Conservation (phyloP, 2,113 vertebrate species). For the Glareola pratincola region DNA sequence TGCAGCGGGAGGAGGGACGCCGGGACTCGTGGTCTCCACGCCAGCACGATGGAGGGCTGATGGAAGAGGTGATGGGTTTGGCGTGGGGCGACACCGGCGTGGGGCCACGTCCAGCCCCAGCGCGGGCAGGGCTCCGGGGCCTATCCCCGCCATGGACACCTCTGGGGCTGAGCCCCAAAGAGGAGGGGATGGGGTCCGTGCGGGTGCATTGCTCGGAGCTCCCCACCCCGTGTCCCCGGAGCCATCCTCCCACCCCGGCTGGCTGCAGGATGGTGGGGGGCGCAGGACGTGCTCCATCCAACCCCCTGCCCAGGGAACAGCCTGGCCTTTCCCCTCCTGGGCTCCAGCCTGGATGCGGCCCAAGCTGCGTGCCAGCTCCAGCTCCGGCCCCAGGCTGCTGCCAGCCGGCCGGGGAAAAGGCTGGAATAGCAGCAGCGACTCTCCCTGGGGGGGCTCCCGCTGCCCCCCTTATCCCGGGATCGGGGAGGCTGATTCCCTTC, state of each 20-base stretch:
- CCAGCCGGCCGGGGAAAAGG: not conserved
- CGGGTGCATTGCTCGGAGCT: accelerated
- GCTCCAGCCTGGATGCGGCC: not conserved
- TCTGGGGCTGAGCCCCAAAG: not conserved
- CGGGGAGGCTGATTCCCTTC: not conserved
- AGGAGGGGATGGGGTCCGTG: not conserved
- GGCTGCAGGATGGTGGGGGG: not conserved
- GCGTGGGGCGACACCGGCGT: accelerated
- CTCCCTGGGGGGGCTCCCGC: not conserved
- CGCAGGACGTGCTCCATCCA: not conserved
- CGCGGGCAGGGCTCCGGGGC: accelerated
- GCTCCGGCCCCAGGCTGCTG: not conserved
- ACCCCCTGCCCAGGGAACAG: not conserved
- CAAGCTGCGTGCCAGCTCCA: not conserved
- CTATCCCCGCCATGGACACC: not conserved
- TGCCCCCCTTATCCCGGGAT: not conserved
- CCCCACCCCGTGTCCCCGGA: accelerated
- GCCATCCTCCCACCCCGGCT: accelerated
- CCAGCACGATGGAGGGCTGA: accelerated
- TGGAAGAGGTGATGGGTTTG: not conserved
- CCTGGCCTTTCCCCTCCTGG: not conserved
- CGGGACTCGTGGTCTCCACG: accelerated
- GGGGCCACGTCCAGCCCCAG: not conserved
- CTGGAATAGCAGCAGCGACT: not conserved
- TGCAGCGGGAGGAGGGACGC: accelerated